A percentile compares a stretch with the other conserved stretches of the same genome.
These are phyloP conservation scores for Psix sp. DNA, from an alignment of 1,140 invertebrate genomes.

Conservation along the genomic window DNA sequence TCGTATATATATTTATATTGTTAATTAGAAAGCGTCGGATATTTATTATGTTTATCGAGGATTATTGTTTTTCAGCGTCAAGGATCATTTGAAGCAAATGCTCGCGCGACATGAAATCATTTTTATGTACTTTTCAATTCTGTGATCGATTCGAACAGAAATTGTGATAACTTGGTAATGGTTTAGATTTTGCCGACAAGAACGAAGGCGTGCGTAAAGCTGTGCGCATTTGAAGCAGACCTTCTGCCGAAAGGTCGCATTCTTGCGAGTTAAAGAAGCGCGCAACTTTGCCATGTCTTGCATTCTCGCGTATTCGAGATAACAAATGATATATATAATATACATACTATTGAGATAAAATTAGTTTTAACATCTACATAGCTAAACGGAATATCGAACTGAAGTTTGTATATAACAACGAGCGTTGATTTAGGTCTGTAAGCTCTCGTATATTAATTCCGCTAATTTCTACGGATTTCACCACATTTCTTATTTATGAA, in stretches of 20 bases:
- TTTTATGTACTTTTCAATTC: slow-evolving; percentile 49
- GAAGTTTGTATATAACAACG: slow-evolving; percentile 33
- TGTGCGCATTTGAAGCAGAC: neutral
- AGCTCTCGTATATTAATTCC: slow-evolving; percentile 32
- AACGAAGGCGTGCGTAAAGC: neutral
- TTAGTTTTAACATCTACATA: slow-evolving; percentile 5
- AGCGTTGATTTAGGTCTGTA: slow-evolving; percentile 32
- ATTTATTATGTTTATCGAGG: slow-evolving; percentile 47
- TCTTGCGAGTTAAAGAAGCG: too few relatives aligned
- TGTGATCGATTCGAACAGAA: slow-evolving; percentile 52
- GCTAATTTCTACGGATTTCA: slow-evolving; percentile 18
- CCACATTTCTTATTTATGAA: slow-evolving; percentile 46
- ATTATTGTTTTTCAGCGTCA: slow-evolving; percentile 5
- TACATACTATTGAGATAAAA: neutral
- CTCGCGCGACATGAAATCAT: too few relatives aligned
- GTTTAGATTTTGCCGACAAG: slow-evolving; percentile 30
- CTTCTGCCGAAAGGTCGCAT: too few relatives aligned
- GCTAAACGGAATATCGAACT: slow-evolving; percentile 14
- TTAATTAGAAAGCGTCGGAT: slow-evolving; percentile 40
- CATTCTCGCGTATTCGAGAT: too few relatives aligned
- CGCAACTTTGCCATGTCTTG: too few relatives aligned
- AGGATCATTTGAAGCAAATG: slow-evolving; percentile 12
- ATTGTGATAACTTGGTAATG: slow-evolving; percentile 54
- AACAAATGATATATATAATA: too few relatives aligned
- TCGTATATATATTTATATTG: slow-evolving; percentile 49